phyloP scores from a whole-genome alignment of 2,113 vertebrate species.

The Saguinus imperator region DNA sequence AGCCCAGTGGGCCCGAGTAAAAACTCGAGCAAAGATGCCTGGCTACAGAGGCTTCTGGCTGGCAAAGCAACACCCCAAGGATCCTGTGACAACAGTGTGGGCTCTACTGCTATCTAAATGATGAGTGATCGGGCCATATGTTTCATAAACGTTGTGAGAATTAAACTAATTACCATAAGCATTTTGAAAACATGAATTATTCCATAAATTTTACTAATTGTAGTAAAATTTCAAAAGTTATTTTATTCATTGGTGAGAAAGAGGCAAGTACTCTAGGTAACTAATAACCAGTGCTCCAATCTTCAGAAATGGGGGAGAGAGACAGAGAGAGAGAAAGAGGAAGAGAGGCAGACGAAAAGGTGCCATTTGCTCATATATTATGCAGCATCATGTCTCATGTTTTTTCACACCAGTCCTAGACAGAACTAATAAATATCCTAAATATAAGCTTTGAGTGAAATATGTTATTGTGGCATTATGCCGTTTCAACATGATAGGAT shows the following conservation, averaged over 20 bases:
- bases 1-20: no score
- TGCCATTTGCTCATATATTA: background rate
- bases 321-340: no score
- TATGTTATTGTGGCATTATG: slow-evolving; percentile 14
- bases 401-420: background rate
- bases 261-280: background rate
- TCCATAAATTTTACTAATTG: slow-evolving; percentile 4
- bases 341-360: background rate
- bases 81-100: background rate
- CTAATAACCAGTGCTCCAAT: background rate
- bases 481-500: background rate
- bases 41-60: no score
- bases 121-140: background rate
- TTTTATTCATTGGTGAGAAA: background rate
- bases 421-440: slow-evolving; percentile 21
- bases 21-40: no score
- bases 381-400: background rate
- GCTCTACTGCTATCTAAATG: background rate
- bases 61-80: no score
- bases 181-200: slow-evolving; percentile 9
- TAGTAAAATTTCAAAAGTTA: background rate
- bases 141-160: background rate
- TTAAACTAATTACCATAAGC: background rate
- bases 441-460: slow-evolving; percentile 28
- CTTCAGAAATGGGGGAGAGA: background rate